These are phyloP conservation scores for Mionectes macconnelli DNA, from an alignment of 2,113 vertebrate species.

Conservation along the genomic window DNA sequence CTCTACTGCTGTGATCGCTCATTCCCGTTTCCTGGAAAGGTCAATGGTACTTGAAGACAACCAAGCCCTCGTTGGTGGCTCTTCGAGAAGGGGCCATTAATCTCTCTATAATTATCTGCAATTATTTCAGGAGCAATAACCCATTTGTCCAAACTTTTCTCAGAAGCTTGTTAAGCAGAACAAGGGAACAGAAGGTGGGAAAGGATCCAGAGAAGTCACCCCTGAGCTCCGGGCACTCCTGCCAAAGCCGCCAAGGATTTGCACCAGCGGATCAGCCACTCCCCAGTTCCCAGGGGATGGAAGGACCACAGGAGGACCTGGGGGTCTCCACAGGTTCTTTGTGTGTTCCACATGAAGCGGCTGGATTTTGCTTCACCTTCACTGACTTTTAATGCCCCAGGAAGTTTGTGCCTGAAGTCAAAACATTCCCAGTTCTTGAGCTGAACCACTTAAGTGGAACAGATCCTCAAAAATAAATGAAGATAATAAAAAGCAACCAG, in stretches of 20 bases:
- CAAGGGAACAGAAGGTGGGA: neutral
- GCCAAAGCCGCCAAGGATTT: neutral
- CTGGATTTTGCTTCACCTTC: neutral
- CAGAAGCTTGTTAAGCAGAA: neutral
- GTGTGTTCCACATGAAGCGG: neutral
- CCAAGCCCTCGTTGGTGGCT: neutral
- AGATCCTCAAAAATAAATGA: neutral
- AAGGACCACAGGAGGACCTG: neutral
- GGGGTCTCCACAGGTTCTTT: neutral
- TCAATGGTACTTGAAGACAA: neutral
- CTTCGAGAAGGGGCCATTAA: neutral
- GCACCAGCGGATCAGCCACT: neutral
- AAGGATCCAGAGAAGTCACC: neutral
- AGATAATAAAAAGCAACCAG: neutral
- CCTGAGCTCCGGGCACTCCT: neutral
- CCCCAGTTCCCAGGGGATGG: no score
- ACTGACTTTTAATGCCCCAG: neutral
- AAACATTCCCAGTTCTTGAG: neutral
- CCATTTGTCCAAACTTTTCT: neutral
- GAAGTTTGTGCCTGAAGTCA: neutral
- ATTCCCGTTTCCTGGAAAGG: constrained; percentile 5
- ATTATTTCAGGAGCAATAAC: constrained; percentile 27
- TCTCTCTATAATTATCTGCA: neutral
- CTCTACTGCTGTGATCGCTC: neutral
- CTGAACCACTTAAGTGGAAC: neutral